phyloP scores from a whole-genome alignment of 2,888 invertebrate genomes.

The Eilema caniola region DNA sequence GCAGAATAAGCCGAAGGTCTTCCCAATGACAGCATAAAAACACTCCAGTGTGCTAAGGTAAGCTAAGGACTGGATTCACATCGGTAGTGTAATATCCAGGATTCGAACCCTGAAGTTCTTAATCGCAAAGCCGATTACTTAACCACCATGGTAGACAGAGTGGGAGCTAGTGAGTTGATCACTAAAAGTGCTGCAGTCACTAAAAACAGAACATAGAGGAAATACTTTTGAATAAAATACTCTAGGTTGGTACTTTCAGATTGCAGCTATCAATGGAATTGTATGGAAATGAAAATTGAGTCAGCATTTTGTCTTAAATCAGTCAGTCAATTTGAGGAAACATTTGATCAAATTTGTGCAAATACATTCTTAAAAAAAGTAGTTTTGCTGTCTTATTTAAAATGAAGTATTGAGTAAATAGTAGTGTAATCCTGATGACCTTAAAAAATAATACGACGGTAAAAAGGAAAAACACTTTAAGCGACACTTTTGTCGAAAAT shows the following conservation, averaged over 20 bases:
- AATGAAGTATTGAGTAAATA: background rate
- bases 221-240: background rate
- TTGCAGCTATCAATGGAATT: background rate
- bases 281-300: background rate
- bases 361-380: conserved; percentile 3
- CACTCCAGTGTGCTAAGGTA: no score
- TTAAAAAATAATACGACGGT: no score
- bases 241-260: background rate
- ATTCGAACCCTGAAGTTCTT: no score
- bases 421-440: no score
- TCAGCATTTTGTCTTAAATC: conserved; percentile 16
- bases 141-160: no score
- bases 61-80: no score
- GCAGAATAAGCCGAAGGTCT: no score
- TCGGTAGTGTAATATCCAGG: no score
- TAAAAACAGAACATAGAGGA: background rate
- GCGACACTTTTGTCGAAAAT: no score
- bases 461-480: no score
- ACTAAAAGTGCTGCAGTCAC: background rate
- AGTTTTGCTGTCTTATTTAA: background rate
- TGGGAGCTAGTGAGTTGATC: background rate
- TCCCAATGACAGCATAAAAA: no score
- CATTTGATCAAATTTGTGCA: background rate
- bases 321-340: background rate
- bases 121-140: no score